A percentile compares a stretch with the other conserved stretches of the same genome.
These are phyloP conservation scores for Pseudococcus jackbeardsleyi DNA, from an alignment of 2,888 invertebrate species.

Conservation along the genomic window DNA sequence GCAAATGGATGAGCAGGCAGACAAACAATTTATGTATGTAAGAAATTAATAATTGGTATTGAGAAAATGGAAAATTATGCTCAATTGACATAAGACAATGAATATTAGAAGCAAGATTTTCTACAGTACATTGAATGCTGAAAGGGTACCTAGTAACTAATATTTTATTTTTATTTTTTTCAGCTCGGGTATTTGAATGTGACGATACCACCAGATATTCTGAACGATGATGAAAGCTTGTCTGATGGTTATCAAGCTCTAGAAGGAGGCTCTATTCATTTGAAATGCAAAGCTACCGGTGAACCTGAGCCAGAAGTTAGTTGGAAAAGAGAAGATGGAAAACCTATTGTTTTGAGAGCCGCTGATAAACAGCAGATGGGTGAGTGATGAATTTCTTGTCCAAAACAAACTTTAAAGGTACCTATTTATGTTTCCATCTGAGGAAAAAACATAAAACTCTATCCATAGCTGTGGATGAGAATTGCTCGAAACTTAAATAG, in stretches of 20 bases:
- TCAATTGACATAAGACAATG: background rate
- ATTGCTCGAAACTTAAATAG: no score
- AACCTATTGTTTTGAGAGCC: constrained; percentile 79
- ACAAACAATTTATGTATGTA: background rate
- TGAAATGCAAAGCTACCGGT: constrained; percentile 85
- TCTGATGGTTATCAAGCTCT: constrained; percentile 82
- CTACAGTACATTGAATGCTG: no score
- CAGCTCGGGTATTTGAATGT: constrained; percentile 90
- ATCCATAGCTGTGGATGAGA: no score
- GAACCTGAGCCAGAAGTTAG: constrained; percentile 83
- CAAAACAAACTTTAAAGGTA: no score
- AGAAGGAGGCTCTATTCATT: constrained; percentile 83
- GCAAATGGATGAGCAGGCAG: background rate
- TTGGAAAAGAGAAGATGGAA: constrained; percentile 85
- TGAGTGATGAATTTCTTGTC: constrained; percentile 69
- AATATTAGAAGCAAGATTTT: background rate
- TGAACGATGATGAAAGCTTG: constrained; percentile 76
- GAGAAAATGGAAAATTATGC: background rate
- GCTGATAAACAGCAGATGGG: constrained; percentile 74
- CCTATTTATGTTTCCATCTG: no score
- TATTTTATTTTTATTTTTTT: constrained; percentile 66
- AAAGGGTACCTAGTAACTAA: background rate
- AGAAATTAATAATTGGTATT: constrained; percentile 3
- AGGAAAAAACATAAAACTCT: no score
- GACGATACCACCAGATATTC: constrained; percentile 88